Evolutionary conservation across 2,888 invertebrate species (phyloP), one percentile per base, ranked within the genome.

Genomic region (Callyntrura sp.): DNA sequence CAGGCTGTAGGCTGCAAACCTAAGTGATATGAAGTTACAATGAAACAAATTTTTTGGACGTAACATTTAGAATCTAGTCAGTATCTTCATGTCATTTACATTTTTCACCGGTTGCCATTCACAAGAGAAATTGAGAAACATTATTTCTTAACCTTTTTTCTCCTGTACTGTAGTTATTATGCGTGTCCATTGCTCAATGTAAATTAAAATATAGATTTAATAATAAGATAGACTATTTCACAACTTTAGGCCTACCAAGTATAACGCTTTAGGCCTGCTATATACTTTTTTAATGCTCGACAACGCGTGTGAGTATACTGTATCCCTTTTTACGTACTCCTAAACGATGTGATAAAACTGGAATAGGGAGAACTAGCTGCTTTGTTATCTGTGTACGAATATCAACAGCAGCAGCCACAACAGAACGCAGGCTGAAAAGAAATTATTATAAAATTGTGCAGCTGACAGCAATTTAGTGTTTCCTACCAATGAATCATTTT

Each of bases 401-500:
- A 25, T 76, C 76, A 25, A 25, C 14, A 76, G n/a, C 60, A 28
- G 5, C 8, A n/a, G 17, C 14, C 48, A 0, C 60, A 28, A 5
- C 8, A n/a, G 43, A 68, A 68, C 68, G 60, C 51, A 86, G 65
- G 86, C 35, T 79, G 55, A 0, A 65, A 73, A 78, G 81, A 62
- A 85, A 78, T 78, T 35, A 78, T 78, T 78, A 87, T 81, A 73
- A 83, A 88, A 76, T 70, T 83, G 83, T 88, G 88, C 88, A 88
- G 88, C 88, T 88, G 88, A 88, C 83, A 83, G 82, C 83, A 88
- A 88, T 88, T 88, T 88, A 88, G 57, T 76, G 55, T 88, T 88
- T 88, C 88, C 73, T 82, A 88, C 65, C 12, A 35, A 88, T 88
- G 88, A 88, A 88, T 88, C 88, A 88, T 88, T 83, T 88, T 73